Evolutionary conservation across 2,888 invertebrate species (phyloP).

Genomic region (Carpatolechia fugitivella): DNA sequence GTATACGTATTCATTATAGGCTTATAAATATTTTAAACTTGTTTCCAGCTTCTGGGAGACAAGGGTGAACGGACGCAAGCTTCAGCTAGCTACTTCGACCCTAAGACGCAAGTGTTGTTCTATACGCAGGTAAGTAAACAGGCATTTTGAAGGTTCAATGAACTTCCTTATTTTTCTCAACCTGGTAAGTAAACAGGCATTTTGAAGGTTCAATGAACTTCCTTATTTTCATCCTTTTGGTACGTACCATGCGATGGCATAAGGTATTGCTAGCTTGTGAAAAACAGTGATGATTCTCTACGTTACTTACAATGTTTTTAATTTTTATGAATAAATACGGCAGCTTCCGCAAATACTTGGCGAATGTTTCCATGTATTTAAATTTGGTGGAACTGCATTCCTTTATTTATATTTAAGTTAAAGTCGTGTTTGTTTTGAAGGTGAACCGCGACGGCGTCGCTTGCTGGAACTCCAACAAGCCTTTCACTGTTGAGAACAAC

Average conservation of each 20-base stretch:
- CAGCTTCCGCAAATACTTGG: too few species aligned
- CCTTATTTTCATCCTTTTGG: too few species aligned
- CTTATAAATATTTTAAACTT: conserved; percentile 18
- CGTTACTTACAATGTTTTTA: too few species aligned
- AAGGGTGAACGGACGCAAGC: conserved; percentile 86
- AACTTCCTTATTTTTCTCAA: too few species aligned
- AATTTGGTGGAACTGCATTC: not conserved
- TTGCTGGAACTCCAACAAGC: conserved; percentile 87
- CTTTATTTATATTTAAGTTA: not conserved
- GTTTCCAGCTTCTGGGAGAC: conserved; percentile 81
- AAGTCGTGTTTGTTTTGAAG: conserved; percentile 36
- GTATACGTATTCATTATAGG: too few species aligned
- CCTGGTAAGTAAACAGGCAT: conserved; percentile 53
- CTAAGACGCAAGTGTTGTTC: conserved; percentile 84
- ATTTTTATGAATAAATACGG: too few species aligned
- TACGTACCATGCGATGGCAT: too few species aligned
- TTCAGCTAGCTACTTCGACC: conserved; percentile 85
- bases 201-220: too few species aligned
- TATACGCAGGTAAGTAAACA: conserved; percentile 85
- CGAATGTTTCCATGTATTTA: not conserved
- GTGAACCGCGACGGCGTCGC: conserved; percentile 87
- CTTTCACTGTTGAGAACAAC: conserved; percentile 82
- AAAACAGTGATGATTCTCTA: too few species aligned
- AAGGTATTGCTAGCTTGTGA: too few species aligned
- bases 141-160: too few species aligned